Percentiles rank a stretch among this genome's conserved stretches.
phyloP scores from a whole-genome alignment of 2,113 vertebrate species.

The Lucifuga dentata region DNA sequence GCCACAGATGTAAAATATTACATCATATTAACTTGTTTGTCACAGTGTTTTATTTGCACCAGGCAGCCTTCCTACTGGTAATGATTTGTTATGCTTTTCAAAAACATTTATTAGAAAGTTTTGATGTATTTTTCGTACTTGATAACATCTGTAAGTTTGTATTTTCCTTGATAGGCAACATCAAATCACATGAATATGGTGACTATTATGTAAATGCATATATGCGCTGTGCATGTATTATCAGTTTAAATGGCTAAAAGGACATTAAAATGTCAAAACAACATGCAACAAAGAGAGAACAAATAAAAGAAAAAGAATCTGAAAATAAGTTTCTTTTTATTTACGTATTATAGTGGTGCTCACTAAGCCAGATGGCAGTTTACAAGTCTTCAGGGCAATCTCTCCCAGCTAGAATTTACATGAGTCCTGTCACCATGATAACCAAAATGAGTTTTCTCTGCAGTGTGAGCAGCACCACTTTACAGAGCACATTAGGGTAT shows the following conservation, averaged over 20 bases:
- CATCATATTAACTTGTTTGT: too few relatives aligned
- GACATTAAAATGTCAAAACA: constrained; percentile 40
- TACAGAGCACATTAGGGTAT: constrained; percentile 63
- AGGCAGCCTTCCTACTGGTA: too few relatives aligned
- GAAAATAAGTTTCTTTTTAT: constrained; percentile 32
- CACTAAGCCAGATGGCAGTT: constrained; percentile 58
- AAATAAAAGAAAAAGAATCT: constrained; percentile 34
- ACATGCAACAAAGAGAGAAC: constrained; percentile 41
- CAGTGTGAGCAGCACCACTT: constrained; percentile 46
- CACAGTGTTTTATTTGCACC: too few relatives aligned
- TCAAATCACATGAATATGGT: too few relatives aligned
- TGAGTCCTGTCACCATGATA: constrained; percentile 53
- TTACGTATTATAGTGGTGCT: constrained; percentile 39
- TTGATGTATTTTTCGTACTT: too few relatives aligned
- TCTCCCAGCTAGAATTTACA: constrained; percentile 55
- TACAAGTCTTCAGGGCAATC: constrained; percentile 52
- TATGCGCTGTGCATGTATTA: background rate
- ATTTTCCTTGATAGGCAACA: constrained; percentile 11
- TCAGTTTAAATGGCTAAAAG: constrained; percentile 11
- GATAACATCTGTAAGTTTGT: too few relatives aligned
- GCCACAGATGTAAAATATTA: too few relatives aligned
- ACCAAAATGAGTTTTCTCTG: constrained; percentile 72
- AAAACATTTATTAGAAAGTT: too few relatives aligned
- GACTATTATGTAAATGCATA: constrained; percentile 52
- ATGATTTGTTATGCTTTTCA: too few relatives aligned